Percentiles rank a stretch among this genome's conserved stretches.
These are phyloP conservation scores for Steinernema scapterisci DNA, from an alignment of 2,888 invertebrate species.

Conservation along the genomic window DNA sequence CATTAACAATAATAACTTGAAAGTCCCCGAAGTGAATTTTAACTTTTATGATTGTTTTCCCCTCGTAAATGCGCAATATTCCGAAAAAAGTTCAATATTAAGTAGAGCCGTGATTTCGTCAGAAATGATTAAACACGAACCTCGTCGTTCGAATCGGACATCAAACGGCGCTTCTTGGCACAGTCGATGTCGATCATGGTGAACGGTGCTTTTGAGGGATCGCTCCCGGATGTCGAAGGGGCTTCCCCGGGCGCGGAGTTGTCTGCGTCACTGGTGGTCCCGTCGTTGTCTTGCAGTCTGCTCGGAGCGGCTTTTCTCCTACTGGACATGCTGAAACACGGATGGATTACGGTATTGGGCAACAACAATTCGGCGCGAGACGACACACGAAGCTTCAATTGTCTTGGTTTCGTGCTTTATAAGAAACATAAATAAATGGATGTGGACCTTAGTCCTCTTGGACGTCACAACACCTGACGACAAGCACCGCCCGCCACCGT, in stretches of 20 bases:
- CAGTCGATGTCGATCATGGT: slow-evolving; percentile 28
- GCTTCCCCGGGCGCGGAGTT: background rate
- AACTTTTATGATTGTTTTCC: slow-evolving; percentile 24
- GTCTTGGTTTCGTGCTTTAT: background rate
- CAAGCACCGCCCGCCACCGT: slow-evolving; percentile 31
- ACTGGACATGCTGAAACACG: slow-evolving; percentile 61
- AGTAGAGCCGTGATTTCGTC: background rate
- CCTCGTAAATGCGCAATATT: slow-evolving; percentile 32
- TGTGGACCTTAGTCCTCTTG: background rate
- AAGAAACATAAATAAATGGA: background rate
- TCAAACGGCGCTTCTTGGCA: slow-evolving; percentile 1
- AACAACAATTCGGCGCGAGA: background rate
- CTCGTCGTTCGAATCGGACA: slow-evolving; percentile 21
- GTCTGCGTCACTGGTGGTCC: background rate
- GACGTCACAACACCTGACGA: slow-evolving; percentile 16
- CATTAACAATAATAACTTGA: slow-evolving; percentile 10
- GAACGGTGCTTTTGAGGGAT: background rate
- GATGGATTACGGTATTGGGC: background rate
- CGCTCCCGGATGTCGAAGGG: background rate
- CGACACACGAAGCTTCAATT: slow-evolving; percentile 5
- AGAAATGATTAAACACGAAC: no score
- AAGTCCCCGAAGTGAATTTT: slow-evolving; percentile 14
- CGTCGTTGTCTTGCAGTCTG: slow-evolving; percentile 41
- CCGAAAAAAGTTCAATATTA: background rate
- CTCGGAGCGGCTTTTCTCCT: slow-evolving; percentile 60